Evolutionary conservation across 2,113 vertebrate species (phyloP).

Genomic region (Orthochromis indermauri): DNA sequence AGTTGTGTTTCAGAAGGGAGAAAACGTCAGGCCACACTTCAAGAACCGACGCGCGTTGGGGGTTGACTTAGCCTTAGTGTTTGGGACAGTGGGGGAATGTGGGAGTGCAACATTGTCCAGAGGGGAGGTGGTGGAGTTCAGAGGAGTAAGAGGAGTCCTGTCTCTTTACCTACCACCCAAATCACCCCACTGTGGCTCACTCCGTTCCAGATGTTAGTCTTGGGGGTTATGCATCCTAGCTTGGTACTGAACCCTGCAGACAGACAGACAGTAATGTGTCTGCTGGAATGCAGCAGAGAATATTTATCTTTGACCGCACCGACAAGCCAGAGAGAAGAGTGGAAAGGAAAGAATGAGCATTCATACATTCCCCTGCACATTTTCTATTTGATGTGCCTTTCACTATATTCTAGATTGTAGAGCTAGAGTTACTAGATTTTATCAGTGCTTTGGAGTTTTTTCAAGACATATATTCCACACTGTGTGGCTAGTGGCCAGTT

Average conservation of each 20-base stretch:
- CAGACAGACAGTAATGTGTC: not conserved
- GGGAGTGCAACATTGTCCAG: not conserved
- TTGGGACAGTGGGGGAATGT: not conserved
- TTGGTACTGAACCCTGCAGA: not conserved
- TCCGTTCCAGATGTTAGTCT: constrained; percentile 66
- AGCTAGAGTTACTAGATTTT: not conserved
- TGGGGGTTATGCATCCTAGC: not conserved
- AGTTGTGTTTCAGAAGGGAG: not conserved
- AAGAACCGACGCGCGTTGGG: not conserved
- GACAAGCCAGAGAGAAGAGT: not conserved
- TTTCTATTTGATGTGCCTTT: not conserved
- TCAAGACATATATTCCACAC: not conserved
- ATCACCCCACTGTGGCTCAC: constrained; percentile 36
- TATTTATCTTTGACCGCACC: constrained; percentile 13
- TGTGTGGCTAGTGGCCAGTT: not conserved
- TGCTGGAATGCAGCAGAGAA: constrained; percentile 24
- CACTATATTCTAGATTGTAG: not conserved
- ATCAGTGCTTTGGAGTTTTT: not conserved
- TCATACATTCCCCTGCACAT: not conserved
- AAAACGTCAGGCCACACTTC: not conserved
- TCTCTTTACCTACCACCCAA: constrained; percentile 20
- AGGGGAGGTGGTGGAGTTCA: not conserved
- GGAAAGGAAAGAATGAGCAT: not conserved
- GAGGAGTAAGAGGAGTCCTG: not conserved
- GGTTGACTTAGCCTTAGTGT: not conserved